Conservation (phyloP, 2,888 invertebrate species). For the Micoletzkya japonica region DNA sequence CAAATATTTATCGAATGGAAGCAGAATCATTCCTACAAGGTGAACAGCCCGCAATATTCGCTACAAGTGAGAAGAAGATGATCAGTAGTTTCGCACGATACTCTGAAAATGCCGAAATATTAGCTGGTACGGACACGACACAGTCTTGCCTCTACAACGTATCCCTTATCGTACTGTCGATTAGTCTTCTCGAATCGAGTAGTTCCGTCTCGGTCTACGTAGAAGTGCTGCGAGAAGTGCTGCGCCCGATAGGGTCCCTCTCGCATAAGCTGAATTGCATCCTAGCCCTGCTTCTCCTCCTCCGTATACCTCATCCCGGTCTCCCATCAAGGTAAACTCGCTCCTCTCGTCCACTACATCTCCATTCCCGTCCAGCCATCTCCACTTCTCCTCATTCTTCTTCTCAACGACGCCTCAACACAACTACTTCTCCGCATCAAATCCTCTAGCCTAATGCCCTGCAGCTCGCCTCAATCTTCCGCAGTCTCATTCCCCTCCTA, state of each 20-base stretch:
- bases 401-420: constrained; percentile 24
- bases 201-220: constrained; percentile 14
- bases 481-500: background rate
- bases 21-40: too few species aligned
- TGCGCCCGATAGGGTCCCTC: background rate
- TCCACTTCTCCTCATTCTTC: constrained; percentile 27
- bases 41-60: too few species aligned
- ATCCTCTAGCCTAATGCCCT: background rate
- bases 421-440: background rate
- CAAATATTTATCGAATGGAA: too few species aligned
- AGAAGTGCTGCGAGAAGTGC: constrained; percentile 17
- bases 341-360: constrained; percentile 17
- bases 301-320: constrained; percentile 19
- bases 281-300: background rate
- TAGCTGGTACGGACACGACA: too few species aligned
- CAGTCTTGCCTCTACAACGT: constrained; percentile 16
- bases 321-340: constrained; percentile 21
- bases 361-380: constrained; percentile 24
- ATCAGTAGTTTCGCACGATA: constrained; percentile 15
- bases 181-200: constrained; percentile 15
- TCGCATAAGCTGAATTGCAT: background rate
- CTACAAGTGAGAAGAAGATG: background rate
- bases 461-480: background rate
- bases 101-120: constrained; percentile 22
- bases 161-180: constrained; percentile 21